Percentiles rank a stretch among this genome's conserved stretches.
These are phyloP conservation scores for Drosophila trichaetosa DNA, from an alignment of 2,888 invertebrate species.

Conservation along the genomic window DNA sequence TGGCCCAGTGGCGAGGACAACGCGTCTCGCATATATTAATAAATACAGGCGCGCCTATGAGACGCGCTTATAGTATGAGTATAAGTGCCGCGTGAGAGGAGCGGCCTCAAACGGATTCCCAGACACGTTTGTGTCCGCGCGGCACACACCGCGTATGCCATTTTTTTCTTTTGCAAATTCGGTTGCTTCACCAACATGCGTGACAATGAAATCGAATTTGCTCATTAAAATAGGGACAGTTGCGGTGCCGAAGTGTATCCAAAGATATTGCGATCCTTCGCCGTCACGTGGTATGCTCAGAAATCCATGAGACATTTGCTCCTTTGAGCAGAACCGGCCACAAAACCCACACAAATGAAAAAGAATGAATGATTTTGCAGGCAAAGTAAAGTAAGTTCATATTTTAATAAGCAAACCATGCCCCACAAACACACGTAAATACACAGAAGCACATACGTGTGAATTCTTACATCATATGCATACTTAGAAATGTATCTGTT, in stretches of 20 bases:
- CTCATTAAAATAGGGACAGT: conserved; percentile 72
- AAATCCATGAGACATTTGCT: conserved; percentile 45
- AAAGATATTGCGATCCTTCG: conserved; percentile 18
- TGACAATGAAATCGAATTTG: conserved; percentile 79
- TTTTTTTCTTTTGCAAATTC: conserved; percentile 9
- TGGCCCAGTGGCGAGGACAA: conserved; percentile 55
- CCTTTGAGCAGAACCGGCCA: conserved; percentile 32
- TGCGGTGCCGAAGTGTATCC: conserved; percentile 23
- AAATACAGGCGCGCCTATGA: conserved; percentile 48
- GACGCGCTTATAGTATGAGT: conserved; percentile 8
- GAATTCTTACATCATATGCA: background rate
- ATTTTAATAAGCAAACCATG: conserved; percentile 50
- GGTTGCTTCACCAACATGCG: conserved; percentile 41
- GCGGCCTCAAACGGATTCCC: conserved; percentile 60
- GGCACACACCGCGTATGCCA: conserved; percentile 65
- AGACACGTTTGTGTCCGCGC: conserved; percentile 71
- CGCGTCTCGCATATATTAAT: conserved; percentile 77
- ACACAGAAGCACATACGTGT: background rate
- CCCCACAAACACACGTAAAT: background rate
- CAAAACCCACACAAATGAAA: conserved; percentile 13
- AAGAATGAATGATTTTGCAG: conserved; percentile 43
- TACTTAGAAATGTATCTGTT: background rate
- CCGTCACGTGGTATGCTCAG: conserved; percentile 21
- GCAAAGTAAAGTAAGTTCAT: conserved; percentile 32
- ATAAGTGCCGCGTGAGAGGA: conserved; percentile 41